These are phyloP conservation scores for Dicyrtoma fusca DNA, from an alignment of 2,888 invertebrate genomes.

Conservation along the genomic window DNA sequence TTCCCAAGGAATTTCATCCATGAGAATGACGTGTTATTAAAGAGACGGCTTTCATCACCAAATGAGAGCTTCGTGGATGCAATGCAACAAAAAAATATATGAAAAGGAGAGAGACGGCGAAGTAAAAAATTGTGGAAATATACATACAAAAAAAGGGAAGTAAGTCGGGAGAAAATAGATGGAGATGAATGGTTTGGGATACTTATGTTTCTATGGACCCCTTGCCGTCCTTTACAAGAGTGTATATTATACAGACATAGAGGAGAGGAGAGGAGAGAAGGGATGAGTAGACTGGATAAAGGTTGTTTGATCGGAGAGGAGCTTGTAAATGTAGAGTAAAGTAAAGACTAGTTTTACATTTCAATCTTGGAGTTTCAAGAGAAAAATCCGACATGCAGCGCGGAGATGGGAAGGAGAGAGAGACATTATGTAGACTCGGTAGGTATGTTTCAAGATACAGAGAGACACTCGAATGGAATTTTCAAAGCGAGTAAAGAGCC, in stretches of 20 bases:
- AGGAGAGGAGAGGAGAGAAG: slow-evolving; percentile 22
- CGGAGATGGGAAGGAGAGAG: background rate
- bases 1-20: background rate
- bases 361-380: too few species aligned
- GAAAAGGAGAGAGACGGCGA: background rate
- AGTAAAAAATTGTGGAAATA: background rate
- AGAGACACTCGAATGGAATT: background rate
- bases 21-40: slow-evolving; percentile 16
- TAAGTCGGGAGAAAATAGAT: too few species aligned
- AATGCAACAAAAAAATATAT: background rate
- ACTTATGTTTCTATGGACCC: too few species aligned
- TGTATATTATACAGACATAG: slow-evolving; percentile 4
- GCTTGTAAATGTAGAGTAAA: background rate
- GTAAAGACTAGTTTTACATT: too few species aligned
- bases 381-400: too few species aligned
- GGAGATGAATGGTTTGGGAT: too few species aligned
- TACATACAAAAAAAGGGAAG: background rate
- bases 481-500: too few species aligned
- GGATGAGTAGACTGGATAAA: background rate
- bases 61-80: background rate
- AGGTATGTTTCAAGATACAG: background rate
- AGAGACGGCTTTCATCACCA: slow-evolving; percentile 7
- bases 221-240: too few species aligned
- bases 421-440: background rate
- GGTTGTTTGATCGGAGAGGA: background rate